These are phyloP conservation scores for Acromyrmex echinatior DNA, from an alignment of 1,140 invertebrate species.

Conservation along the genomic window DNA sequence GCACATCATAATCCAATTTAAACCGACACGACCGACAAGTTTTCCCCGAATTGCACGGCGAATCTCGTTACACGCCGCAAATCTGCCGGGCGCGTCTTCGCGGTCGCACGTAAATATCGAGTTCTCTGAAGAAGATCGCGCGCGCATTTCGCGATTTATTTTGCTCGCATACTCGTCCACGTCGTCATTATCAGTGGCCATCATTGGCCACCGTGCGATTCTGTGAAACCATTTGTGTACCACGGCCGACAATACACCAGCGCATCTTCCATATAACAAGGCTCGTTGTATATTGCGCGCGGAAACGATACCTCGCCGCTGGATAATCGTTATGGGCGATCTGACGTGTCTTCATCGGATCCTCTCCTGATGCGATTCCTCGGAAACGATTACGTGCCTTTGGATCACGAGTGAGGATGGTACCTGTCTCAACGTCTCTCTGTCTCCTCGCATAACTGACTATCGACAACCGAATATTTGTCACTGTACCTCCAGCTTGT, in stretches of 20 bases:
- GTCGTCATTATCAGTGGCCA: slow-evolving; percentile 65
- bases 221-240: slow-evolving; percentile 67
- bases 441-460: not conserved
- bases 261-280: slow-evolving; percentile 71
- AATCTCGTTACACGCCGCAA: slow-evolving; percentile 37
- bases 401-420: slow-evolving; percentile 42
- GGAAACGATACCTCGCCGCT: slow-evolving; percentile 61
- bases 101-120: slow-evolving; percentile 39
- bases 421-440: slow-evolving; percentile 12
- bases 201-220: slow-evolving; percentile 61
- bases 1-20: slow-evolving; percentile 42
- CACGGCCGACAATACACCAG: slow-evolving; percentile 67
- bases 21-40: slow-evolving; percentile 8
- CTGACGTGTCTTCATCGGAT: slow-evolving; percentile 76
- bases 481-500: not conserved
- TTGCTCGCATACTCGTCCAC: slow-evolving; percentile 21
- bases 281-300: slow-evolving; percentile 56
- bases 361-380: slow-evolving; percentile 67
- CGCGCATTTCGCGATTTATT: slow-evolving; percentile 45
- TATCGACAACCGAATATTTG: slow-evolving; percentile 32
- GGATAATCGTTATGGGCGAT: slow-evolving; percentile 76
- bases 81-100: slow-evolving; percentile 29
- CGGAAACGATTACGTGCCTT: slow-evolving; percentile 72
- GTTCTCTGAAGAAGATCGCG: slow-evolving; percentile 39
- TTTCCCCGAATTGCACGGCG: slow-evolving; percentile 39